A percentile compares a stretch with the other conserved stretches of the same genome.
Conservation (phyloP, 2,888 invertebrate species). For the Epiblema foenella region DNA sequence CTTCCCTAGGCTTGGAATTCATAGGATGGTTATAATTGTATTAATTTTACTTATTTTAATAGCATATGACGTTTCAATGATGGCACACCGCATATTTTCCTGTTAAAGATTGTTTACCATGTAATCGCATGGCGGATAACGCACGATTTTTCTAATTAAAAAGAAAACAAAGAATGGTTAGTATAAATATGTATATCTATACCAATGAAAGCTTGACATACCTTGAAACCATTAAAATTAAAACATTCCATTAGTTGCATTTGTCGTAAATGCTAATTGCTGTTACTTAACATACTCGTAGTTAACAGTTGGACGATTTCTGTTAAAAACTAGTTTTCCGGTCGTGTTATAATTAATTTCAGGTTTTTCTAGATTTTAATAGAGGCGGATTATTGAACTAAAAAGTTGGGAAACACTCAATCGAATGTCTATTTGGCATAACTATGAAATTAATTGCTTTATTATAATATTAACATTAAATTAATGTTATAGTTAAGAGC, state of each 20-base stretch:
- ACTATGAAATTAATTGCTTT: background rate
- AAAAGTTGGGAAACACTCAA: background rate
- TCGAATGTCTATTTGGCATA: background rate
- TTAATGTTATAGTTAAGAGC: too few species aligned
- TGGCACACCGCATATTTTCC: too few species aligned
- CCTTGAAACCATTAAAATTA: conserved; percentile 53
- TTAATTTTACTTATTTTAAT: too few species aligned
- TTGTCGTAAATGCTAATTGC: conserved; percentile 54
- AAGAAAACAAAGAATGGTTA: too few species aligned
- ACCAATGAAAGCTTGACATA: conserved; percentile 72
- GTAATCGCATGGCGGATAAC: too few species aligned
- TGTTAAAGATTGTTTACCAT: too few species aligned
- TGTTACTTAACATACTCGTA: conserved; percentile 49
- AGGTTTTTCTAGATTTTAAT: conserved; percentile 8
- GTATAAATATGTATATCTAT: conserved; percentile 64
- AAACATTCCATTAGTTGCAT: conserved; percentile 66
- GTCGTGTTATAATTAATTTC: conserved; percentile 7
- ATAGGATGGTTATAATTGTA: too few species aligned
- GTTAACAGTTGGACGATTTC: conserved; percentile 43
- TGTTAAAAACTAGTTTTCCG: conserved; percentile 17
- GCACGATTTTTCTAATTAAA: too few species aligned
- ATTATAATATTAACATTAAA: too few species aligned
- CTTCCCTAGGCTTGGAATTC: too few species aligned
- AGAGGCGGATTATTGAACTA: background rate
- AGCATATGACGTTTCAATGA: too few species aligned